Percentiles rank a stretch among this genome's conserved stretches.
Conservation (phyloP, 2,888 invertebrate genomes). For the Sinodicranocentrus sp. region DNA sequence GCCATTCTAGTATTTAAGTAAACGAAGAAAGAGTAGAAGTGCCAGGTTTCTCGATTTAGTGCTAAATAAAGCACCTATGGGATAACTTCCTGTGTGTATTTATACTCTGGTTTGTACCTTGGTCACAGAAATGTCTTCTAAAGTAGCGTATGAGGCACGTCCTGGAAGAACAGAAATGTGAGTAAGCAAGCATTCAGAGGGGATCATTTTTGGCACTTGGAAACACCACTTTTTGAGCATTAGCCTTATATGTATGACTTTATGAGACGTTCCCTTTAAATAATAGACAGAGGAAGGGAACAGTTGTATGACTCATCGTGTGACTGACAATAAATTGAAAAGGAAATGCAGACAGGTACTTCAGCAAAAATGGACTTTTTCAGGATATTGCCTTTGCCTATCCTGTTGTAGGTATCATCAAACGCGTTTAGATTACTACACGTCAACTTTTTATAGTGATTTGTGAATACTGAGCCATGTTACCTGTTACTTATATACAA, state of each 20-base stretch:
- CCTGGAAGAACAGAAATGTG: conserved; percentile 13
- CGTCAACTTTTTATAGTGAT: too few relatives aligned
- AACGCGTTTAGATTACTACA: too few relatives aligned
- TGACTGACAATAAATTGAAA: conserved; percentile 36
- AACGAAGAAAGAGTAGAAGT: conserved; percentile 30
- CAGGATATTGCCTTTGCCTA: too few relatives aligned
- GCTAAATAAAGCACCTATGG: conserved; percentile 53
- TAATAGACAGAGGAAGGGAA: conserved; percentile 2
- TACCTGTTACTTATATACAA: too few relatives aligned
- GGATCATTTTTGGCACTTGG: conserved; percentile 54
- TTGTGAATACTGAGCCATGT: too few relatives aligned
- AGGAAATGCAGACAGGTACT: conserved; percentile 32
- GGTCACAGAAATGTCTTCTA: too few relatives aligned
- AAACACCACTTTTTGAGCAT: conserved; percentile 26
- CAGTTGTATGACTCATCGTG: conserved; percentile 42
- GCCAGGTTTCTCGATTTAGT: conserved; percentile 53
- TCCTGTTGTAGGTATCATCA: too few relatives aligned
- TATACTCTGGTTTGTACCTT: conserved; percentile 34
- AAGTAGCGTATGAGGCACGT: neutral
- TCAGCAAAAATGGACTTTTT: conserved; percentile 13
- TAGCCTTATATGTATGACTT: too few relatives aligned
- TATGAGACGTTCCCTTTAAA: too few relatives aligned
- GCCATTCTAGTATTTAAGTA: neutral
- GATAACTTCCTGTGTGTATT: conserved; percentile 52
- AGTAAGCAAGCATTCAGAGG: conserved; percentile 24